Conservation (phyloP, 2,888 invertebrate genomes). For the Anaspis maculata region DNA sequence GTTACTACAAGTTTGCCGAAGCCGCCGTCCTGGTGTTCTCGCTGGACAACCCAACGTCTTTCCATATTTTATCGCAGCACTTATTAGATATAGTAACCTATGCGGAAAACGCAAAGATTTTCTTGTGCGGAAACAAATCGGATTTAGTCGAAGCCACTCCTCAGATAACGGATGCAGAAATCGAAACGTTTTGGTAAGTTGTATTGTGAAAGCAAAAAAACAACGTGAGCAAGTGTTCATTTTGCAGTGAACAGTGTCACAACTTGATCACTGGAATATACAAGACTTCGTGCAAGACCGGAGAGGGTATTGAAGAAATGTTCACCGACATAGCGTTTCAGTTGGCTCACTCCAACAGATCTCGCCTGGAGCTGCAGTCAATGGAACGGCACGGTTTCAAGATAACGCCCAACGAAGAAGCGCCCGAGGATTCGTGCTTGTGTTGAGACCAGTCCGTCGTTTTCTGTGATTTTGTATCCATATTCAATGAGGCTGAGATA, state of each 20-base stretch:
- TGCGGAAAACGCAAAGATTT: slow-evolving; percentile 92
- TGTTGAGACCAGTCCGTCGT: slow-evolving; percentile 39
- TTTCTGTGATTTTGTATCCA: slow-evolving; percentile 1
- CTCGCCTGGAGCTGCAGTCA: slow-evolving; percentile 72
- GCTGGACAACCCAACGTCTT: slow-evolving; percentile 83
- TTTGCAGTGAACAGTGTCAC: slow-evolving; percentile 78
- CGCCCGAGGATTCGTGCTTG: slow-evolving; percentile 42
- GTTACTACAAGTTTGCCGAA: slow-evolving; percentile 93
- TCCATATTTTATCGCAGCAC: slow-evolving; percentile 87
- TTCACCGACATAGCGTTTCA: slow-evolving; percentile 80
- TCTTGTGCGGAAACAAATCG: slow-evolving; percentile 86
- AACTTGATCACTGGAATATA: slow-evolving; percentile 81
- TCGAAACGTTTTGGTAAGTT: slow-evolving; percentile 82
- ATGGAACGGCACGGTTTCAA: slow-evolving; percentile 72
- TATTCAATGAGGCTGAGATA: neutral
- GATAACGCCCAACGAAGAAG: slow-evolving; percentile 56
- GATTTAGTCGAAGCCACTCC: slow-evolving; percentile 62
- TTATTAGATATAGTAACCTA: slow-evolving; percentile 87
- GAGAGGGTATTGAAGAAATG: slow-evolving; percentile 84
- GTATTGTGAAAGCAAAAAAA: slow-evolving; percentile 15
- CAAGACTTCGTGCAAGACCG: slow-evolving; percentile 83
- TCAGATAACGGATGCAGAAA: slow-evolving; percentile 78
- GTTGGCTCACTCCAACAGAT: slow-evolving; percentile 69
- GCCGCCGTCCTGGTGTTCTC: slow-evolving; percentile 90
- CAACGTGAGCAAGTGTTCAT: too few relatives aligned